These are phyloP conservation scores for Bugula neritina DNA, from an alignment of 2,888 invertebrate species.

Conservation along the genomic window DNA sequence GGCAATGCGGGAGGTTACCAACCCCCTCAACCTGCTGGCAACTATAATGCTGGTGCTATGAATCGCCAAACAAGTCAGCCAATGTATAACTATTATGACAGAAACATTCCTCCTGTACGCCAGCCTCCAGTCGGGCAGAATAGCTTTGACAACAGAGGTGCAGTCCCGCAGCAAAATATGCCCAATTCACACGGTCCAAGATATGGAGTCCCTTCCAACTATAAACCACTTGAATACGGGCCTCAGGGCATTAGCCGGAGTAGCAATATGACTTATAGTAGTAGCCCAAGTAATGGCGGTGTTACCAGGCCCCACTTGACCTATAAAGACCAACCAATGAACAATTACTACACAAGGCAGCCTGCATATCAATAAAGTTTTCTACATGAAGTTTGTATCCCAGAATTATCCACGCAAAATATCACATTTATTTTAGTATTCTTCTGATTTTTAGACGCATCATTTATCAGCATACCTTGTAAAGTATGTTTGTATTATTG, in stretches of 20 bases:
- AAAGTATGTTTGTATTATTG: no score
- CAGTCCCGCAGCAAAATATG: background rate
- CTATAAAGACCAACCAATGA: background rate
- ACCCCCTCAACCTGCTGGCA: slow-evolving; percentile 1
- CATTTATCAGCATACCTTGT: no score
- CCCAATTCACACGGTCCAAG: background rate
- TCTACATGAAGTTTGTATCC: background rate
- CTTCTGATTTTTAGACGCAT: background rate
- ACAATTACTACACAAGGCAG: slow-evolving; percentile 3
- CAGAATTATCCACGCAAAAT: background rate
- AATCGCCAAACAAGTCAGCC: slow-evolving; percentile 17
- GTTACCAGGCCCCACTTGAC: background rate
- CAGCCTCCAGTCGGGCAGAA: slow-evolving; percentile 22
- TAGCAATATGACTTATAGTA: background rate
- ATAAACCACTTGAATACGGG: slow-evolving; percentile 10
- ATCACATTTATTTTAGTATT: background rate
- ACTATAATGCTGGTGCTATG: slow-evolving; percentile 25
- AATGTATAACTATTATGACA: slow-evolving; percentile 24
- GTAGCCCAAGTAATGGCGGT: background rate
- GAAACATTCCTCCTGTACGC: background rate
- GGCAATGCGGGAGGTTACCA: background rate
- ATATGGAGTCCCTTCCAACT: background rate
- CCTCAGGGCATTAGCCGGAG: slow-evolving; percentile 11
- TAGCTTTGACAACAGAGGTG: background rate
- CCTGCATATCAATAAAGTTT: slow-evolving; percentile 8